Conservation (phyloP, 2,113 vertebrate species). For the Nothocercus julius region DNA sequence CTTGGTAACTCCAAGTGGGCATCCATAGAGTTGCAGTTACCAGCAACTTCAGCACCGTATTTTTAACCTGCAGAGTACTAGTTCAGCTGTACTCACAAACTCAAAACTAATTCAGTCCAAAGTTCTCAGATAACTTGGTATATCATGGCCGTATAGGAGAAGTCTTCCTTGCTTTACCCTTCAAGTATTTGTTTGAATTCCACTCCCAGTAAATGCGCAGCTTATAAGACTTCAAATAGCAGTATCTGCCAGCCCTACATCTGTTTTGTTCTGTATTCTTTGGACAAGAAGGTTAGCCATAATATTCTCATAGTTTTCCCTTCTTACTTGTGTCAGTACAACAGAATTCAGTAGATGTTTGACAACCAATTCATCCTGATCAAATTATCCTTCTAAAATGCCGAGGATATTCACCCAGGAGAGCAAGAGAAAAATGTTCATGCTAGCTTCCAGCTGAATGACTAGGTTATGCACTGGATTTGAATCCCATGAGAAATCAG, state of each 20-base stretch:
- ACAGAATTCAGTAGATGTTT: neutral
- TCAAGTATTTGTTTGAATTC: neutral
- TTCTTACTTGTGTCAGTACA: neutral
- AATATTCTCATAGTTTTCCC: neutral
- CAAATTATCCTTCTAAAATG: neutral
- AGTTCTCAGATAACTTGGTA: neutral
- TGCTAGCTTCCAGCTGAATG: neutral
- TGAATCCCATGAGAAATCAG: neutral
- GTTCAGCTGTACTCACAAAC: neutral
- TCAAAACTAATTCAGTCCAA: neutral
- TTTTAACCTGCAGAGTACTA: neutral
- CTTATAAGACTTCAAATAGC: neutral
- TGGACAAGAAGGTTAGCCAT: neutral
- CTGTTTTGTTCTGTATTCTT: neutral
- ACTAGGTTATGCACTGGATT: neutral
- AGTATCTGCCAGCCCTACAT: neutral
- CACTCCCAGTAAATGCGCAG: neutral
- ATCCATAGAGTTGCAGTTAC: neutral
- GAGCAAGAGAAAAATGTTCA: neutral
- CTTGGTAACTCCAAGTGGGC: neutral
- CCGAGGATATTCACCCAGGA: neutral
- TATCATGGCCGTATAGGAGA: neutral
- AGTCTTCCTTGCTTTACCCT: neutral
- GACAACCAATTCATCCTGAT: neutral
- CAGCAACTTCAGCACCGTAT: neutral